These are phyloP conservation scores for Hololepta plana DNA, from an alignment of 2,888 invertebrate genomes.

Conservation along the genomic window DNA sequence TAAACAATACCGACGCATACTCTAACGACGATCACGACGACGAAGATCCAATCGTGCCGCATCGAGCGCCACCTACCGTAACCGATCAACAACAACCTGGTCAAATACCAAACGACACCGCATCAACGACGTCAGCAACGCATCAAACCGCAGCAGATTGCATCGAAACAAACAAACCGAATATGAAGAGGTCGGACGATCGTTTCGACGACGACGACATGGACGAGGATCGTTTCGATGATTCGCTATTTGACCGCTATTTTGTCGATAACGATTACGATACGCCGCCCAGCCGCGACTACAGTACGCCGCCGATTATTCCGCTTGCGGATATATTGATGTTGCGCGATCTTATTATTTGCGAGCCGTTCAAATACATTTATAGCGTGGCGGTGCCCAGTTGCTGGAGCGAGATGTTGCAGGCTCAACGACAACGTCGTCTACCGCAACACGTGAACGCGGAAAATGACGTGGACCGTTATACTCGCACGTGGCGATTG, in stretches of 20 bases:
- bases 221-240: too few species aligned
- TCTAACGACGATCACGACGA: slow-evolving; percentile 55
- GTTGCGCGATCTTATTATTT: slow-evolving; percentile 57
- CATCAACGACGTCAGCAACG: too few species aligned
- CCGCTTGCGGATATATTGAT: slow-evolving; percentile 27
- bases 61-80: too few species aligned
- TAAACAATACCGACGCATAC: slow-evolving; percentile 55
- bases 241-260: too few species aligned
- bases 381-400: slow-evolving; percentile 82
- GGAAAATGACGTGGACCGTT: slow-evolving; percentile 41
- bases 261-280: too few species aligned
- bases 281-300: slow-evolving; percentile 18
- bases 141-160: too few species aligned
- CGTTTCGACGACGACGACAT: too few species aligned
- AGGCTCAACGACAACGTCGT: slow-evolving; percentile 74
- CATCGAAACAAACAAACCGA: too few species aligned
- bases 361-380: slow-evolving; percentile 46
- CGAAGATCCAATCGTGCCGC: too few species aligned
- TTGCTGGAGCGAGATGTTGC: slow-evolving; percentile 87
- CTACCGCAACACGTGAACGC: slow-evolving; percentile 67
- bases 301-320: slow-evolving; percentile 20
- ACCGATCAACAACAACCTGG: too few species aligned
- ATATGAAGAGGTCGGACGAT: too few species aligned
- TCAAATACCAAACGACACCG: too few species aligned
- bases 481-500: slow-evolving; percentile 73